A percentile compares a stretch with the other conserved stretches of the same genome.
These are phyloP conservation scores for Xenopus borealis DNA, from an alignment of 2,113 vertebrate genomes.

Conservation along the genomic window DNA sequence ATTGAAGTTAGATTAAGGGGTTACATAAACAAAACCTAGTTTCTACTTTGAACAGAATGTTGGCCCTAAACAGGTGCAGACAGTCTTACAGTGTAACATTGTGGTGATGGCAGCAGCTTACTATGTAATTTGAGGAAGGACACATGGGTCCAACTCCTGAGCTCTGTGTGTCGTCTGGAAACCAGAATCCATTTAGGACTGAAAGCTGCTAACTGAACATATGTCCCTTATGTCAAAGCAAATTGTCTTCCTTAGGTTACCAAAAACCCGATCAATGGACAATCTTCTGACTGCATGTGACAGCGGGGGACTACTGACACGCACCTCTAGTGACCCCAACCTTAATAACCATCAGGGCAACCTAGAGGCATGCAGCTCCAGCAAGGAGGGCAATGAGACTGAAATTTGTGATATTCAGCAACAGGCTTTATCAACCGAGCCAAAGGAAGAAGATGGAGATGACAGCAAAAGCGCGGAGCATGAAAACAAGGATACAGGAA, in stretches of 20 bases:
- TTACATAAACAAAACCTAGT: no score
- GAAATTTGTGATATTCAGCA: constrained; percentile 33
- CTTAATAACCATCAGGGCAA: constrained; percentile 88
- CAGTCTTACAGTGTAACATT: no score
- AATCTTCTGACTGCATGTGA: constrained; percentile 88
- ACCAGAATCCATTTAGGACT: no score
- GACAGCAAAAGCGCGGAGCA: not conserved
- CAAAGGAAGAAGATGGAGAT: constrained; percentile 42
- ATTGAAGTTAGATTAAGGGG: no score
- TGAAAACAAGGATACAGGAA: not conserved
- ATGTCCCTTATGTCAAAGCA: no score
- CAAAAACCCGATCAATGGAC: constrained; percentile 96
- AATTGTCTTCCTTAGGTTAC: constrained; percentile 71
- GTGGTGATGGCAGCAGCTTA: no score
- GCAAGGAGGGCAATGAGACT: constrained; percentile 53
- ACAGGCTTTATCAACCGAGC: constrained; percentile 7
- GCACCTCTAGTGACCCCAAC: constrained; percentile 96
- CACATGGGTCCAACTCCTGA: no score
- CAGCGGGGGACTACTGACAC: constrained; percentile 81
- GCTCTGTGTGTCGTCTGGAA: no score
- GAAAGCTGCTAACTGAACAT: no score
- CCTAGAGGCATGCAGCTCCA: constrained; percentile 65
- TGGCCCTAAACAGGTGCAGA: no score
- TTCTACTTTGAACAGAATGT: no score
- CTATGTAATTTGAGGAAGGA: no score